A percentile compares a stretch with the other conserved stretches of the same genome.
Conservation (phyloP, 1,140 invertebrate species). For the Aphidius ervi region DNA sequence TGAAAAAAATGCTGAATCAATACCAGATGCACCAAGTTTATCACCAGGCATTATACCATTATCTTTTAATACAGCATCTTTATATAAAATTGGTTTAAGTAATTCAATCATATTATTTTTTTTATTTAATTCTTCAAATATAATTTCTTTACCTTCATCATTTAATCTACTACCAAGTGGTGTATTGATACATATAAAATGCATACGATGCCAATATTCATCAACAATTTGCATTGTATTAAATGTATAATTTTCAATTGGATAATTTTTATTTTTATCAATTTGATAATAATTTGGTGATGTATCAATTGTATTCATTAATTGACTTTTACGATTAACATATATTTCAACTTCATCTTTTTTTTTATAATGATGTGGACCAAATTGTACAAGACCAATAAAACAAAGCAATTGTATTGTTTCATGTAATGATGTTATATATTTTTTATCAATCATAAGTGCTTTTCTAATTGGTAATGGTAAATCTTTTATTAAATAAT, state of each 20-base stretch:
- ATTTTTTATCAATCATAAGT: slow-evolving; percentile 60
- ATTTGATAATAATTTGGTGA: slow-evolving; percentile 62
- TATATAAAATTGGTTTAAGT: slow-evolving; percentile 39
- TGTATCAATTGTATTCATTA: slow-evolving; percentile 67
- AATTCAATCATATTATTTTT: slow-evolving; percentile 56
- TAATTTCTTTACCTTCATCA: slow-evolving; percentile 52
- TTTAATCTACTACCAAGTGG: slow-evolving; percentile 56
- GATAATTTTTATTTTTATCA: slow-evolving; percentile 56
- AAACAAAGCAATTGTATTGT: slow-evolving; percentile 58
- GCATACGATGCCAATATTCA: slow-evolving; percentile 72
- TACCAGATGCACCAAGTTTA: slow-evolving; percentile 65
- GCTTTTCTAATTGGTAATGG: slow-evolving; percentile 53
- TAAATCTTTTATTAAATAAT: slow-evolving; percentile 61
- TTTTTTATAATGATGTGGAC: slow-evolving; percentile 61
- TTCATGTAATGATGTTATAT: slow-evolving; percentile 62
- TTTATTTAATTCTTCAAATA: slow-evolving; percentile 51
- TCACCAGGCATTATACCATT: slow-evolving; percentile 67
- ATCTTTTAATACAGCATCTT: slow-evolving; percentile 53
- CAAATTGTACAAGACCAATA: slow-evolving; percentile 70
- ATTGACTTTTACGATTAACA: slow-evolving; percentile 59
- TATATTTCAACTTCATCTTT: slow-evolving; percentile 72
- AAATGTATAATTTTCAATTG: slow-evolving; percentile 57
- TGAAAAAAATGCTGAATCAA: slow-evolving; percentile 66
- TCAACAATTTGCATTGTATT: slow-evolving; percentile 56
- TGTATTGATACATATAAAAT: slow-evolving; percentile 65